Conservation (phyloP, 2,113 vertebrate species). For the Dicrurus megarhynchus region DNA sequence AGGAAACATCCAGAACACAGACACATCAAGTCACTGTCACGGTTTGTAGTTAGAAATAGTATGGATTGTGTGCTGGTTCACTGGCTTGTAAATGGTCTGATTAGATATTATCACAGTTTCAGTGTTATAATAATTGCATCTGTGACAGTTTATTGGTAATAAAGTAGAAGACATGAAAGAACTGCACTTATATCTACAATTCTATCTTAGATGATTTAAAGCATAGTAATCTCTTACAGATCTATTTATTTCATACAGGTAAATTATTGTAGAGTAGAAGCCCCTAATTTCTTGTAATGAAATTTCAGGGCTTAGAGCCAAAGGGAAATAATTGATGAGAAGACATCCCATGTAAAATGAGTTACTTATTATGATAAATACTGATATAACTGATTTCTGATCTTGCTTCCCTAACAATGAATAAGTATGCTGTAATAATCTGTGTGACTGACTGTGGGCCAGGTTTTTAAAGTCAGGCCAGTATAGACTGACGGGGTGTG, state of each 20-base stretch:
- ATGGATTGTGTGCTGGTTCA: not conserved
- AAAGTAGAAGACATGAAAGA: not conserved
- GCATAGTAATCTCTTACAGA: not conserved
- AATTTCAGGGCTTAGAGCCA: not conserved
- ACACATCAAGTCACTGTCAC: fast-evolving
- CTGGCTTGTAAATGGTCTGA: not conserved
- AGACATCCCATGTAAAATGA: not conserved
- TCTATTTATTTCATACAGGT: slow-evolving; percentile 22
- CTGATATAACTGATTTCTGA: not conserved
- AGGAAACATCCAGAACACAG: not conserved
- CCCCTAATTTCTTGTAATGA: not conserved
- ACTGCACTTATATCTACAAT: not conserved
- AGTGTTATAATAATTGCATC: not conserved
- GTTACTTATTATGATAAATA: not conserved
- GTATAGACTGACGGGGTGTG: fast-evolving
- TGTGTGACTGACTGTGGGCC: not conserved
- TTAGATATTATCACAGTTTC: not conserved
- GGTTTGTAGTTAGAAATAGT: not conserved
- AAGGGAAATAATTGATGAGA: not conserved
- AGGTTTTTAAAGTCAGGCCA: not conserved
- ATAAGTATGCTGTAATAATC: not conserved
- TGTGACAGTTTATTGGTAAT: not conserved
- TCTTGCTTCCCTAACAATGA: not conserved
- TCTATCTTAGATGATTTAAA: not conserved
- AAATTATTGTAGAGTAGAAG: not conserved